These are phyloP conservation scores for Ormia ochracea DNA, from an alignment of 2,888 invertebrate species.

Conservation along the genomic window DNA sequence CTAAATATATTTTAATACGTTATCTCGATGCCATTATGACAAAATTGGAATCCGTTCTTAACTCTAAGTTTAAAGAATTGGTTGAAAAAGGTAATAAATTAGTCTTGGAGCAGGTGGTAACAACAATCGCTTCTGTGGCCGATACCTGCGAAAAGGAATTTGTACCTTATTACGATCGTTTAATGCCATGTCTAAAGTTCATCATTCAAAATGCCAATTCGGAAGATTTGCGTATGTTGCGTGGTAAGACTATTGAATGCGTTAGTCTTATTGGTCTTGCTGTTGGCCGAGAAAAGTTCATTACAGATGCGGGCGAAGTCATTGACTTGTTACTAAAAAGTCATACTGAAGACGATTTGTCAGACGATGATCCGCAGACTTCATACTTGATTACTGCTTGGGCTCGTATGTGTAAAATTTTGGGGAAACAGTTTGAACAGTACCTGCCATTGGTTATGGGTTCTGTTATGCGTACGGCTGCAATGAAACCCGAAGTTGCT, in stretches of 20 bases:
- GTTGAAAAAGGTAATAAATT: slow-evolving; percentile 96
- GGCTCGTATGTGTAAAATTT: slow-evolving; percentile 98
- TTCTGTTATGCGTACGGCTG: slow-evolving; percentile 90
- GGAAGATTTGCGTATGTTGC: slow-evolving; percentile 90
- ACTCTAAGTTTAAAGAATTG: slow-evolving; percentile 94
- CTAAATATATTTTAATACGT: slow-evolving; percentile 92
- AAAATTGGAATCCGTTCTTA: slow-evolving; percentile 92
- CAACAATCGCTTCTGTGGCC: slow-evolving; percentile 98
- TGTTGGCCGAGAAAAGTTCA: slow-evolving; percentile 90
- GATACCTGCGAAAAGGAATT: slow-evolving; percentile 99
- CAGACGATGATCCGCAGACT: slow-evolving; percentile 97
- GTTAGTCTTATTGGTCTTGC: slow-evolving; percentile 97
- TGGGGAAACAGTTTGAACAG: slow-evolving; percentile 90
- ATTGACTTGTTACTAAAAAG: slow-evolving; percentile 96
- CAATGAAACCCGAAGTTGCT: slow-evolving; percentile 92
- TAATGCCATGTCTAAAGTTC: slow-evolving; percentile 96
- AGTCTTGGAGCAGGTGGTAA: slow-evolving; percentile 96
- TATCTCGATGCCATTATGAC: slow-evolving; percentile 94
- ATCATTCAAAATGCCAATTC: slow-evolving; percentile 96
- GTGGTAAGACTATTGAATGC: slow-evolving; percentile 99
- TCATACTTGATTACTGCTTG: slow-evolving; percentile 99
- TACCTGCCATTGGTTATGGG: slow-evolving; percentile 94
- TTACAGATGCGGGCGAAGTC: slow-evolving; percentile 93
- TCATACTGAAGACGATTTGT: slow-evolving; percentile 89
- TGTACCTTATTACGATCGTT: slow-evolving; percentile 92